Base-by-base conservation (phyloP, 2,888 invertebrate genomes). In the Mayetiola destructor region DNA sequence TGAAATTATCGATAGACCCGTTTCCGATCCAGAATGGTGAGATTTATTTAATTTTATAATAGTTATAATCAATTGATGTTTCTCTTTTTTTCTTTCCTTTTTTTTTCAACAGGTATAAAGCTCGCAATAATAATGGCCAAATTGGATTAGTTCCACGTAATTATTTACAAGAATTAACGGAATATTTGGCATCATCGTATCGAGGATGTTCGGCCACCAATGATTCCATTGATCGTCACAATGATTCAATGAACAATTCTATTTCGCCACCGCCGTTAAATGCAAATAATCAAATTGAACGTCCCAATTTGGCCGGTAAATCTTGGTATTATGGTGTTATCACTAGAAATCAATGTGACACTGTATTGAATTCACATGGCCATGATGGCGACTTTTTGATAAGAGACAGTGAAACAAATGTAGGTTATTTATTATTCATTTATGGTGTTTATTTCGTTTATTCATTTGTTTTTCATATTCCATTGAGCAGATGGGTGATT, bases 351-450 rank as follows among this genome's bases (percentile, higher is more conserved):
- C 93, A 96, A 74, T 96, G 96, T 78, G 97, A 99, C 76, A 84
- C 85, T 66, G 79, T 97, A 71, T 82, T 99, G 69, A 92, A 91
- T 76, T 88, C 90, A 70, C 88, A 89, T 72, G 99, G 94, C 18
- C 88, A 89, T 69, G 93, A 97, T 74, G 99, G 99, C 12, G 97
- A 99, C 76, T 99, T 94, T 78, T 84, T 99, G 68, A 94, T 99
- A 67, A 78, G 99, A 65, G 97, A 97, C 76, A 95, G 94, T 70
- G 99, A 99, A 80, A 96, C 97, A 66, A 97, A 96, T 76, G 97
- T 96, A 73, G 85, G 88, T 79, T 52, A 32, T 20, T 54, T 54
- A 18, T 30, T 48, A 21, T 48, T 48, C 23, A 53, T 53, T 48
- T 2, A 39, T 6, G 20, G 2, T 39, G 18, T 20, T 4, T 14